Percentiles rank a stretch among this genome's conserved stretches.
These are phyloP conservation scores for Delphinapterus leucas DNA, from an alignment of 2,113 vertebrate genomes.

Conservation along the genomic window DNA sequence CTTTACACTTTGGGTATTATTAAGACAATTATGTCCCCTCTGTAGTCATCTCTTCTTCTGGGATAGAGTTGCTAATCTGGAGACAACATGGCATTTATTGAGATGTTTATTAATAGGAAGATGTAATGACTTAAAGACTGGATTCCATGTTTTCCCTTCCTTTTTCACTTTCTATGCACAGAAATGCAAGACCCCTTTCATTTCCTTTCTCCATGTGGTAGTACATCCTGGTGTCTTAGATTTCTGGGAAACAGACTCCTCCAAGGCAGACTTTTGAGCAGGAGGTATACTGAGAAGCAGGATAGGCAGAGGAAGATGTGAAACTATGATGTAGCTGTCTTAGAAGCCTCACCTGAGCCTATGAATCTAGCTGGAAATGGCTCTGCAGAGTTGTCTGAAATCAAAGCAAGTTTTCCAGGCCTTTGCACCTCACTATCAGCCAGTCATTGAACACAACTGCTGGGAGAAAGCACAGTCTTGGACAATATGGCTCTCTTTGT, in stretches of 20 bases:
- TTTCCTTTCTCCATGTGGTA: background rate
- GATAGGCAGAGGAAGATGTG: background rate
- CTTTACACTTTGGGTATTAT: background rate
- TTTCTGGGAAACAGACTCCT: background rate
- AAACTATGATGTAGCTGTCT: background rate
- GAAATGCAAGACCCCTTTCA: background rate
- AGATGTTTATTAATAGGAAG: background rate
- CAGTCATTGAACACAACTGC: background rate
- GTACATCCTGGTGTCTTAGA: background rate
- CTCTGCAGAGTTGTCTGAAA: background rate
- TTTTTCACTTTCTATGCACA: background rate
- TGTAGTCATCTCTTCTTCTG: background rate
- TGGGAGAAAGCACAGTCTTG: background rate
- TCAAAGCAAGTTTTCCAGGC: background rate
- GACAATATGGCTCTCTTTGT: background rate
- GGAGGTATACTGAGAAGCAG: background rate
- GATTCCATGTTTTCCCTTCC: background rate
- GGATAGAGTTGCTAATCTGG: background rate
- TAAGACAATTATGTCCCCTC: background rate
- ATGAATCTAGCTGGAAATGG: too few relatives aligned
- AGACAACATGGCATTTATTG: background rate
- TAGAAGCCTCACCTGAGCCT: background rate
- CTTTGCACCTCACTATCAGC: background rate
- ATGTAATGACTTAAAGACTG: background rate
- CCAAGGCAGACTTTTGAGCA: background rate